These are phyloP conservation scores for Drosophila ficusphila DNA, from an alignment of 1,140 invertebrate genomes.

Conservation along the genomic window DNA sequence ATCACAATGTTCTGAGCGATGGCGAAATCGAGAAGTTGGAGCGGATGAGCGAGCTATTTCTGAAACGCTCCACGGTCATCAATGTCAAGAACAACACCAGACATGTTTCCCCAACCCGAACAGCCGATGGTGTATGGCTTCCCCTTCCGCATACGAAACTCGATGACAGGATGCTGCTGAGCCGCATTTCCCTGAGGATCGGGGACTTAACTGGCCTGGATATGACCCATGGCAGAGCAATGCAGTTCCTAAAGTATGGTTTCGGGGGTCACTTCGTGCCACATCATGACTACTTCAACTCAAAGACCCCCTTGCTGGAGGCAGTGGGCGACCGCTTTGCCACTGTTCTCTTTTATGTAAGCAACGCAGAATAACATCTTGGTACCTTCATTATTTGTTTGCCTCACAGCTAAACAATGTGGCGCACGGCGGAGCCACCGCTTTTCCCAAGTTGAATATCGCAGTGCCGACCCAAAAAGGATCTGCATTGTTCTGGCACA, in stretches of 20 bases:
- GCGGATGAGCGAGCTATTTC: neutral
- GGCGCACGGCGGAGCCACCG: neutral
- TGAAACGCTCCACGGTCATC: neutral
- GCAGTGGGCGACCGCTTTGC: neutral
- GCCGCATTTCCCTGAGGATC: neutral
- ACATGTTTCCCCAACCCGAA: neutral
- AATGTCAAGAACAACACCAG: neutral
- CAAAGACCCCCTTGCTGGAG: neutral
- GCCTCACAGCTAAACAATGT: neutral
- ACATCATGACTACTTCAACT: neutral
- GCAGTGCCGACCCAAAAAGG: neutral
- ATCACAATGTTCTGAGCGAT: neutral
- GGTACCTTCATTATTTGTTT: neutral
- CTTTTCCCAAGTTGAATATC: neutral
- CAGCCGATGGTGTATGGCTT: neutral
- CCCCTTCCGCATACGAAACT: neutral
- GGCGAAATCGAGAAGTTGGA: neutral
- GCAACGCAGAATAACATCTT: too few relatives aligned
- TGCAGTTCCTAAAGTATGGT: neutral
- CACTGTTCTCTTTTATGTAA: neutral
- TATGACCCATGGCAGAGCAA: neutral
- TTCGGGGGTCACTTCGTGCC: neutral
- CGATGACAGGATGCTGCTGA: neutral
- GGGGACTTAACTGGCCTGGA: neutral
- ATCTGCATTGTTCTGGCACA: conserved; percentile 1